Evolutionary conservation across 2,797 vertebrate genomes (phyloP), one percentile per base, ranked within the genome.

Genomic region (Leptodactylus fallax): DNA sequence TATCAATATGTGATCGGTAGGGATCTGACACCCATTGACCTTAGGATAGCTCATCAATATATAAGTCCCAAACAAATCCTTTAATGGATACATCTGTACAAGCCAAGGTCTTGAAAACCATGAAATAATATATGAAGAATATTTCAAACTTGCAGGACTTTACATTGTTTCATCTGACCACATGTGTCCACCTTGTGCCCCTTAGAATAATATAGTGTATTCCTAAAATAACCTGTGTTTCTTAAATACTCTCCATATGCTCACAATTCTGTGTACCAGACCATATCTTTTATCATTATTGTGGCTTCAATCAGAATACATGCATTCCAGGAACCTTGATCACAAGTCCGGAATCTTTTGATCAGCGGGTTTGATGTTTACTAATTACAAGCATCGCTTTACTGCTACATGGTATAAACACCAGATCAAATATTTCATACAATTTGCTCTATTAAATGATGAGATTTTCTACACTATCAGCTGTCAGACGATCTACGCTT

Each of bases 221-320:
- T 86, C 56, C 6, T 9, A 60, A 19, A 25, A 60, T n/a, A 85
- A 87, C 65, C 17, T 76, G 45, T 76, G 45, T 76, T 82, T 67
- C 58, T 76, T 23, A 56, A 56, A 78, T 16, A 49, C 13, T 83
- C 45, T n/a, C 74, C 74, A 60, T 85, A 88, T 88, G 76, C 14
- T 69, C 49, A 60, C 65, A 76, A 19, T 60, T 23, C 79, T 69
- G 65, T 21, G 12, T 71, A 55, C 74, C 81, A 85, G 65, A 79
- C 58, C n/a, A 84, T 53, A 88, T 79, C n/a, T 23, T 63, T 88
- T 76, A 79, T 88, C 81, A 77, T 79, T 87, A 87, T 72, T 72
- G 87, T 79, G 67, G 13, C 79, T 82, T 82, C 79, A 87, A 87
- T 82, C 67, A 88, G 63, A 60, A 79, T 84, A 84, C 71, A 47